Conservation (phyloP, 1,140 invertebrate species). For the Agrilus planipennis region DNA sequence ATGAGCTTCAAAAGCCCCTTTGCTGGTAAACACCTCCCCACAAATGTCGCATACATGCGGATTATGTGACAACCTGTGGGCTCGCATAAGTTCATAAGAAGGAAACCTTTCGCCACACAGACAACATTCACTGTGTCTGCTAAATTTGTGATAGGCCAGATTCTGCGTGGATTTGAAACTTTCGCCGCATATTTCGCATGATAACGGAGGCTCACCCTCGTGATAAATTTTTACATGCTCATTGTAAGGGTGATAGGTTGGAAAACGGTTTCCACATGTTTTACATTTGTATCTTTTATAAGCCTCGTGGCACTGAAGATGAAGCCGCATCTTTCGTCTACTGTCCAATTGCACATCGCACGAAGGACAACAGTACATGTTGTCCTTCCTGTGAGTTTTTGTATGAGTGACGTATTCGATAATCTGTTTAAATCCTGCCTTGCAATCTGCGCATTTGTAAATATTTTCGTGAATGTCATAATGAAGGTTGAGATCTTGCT, state of each 20-base stretch:
- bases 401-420: not conserved
- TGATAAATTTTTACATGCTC: conserved; percentile 44
- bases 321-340: not conserved
- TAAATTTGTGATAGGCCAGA: not conserved
- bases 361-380: conserved; percentile 5
- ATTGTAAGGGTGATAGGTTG: conserved; percentile 20
- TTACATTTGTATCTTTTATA: conserved; percentile 3
- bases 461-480: conserved; percentile 10
- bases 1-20: too few relatives aligned
- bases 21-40: not conserved
- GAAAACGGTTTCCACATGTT: conserved; percentile 12
- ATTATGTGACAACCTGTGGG: too few relatives aligned
- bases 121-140: not conserved
- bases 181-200: conserved; percentile 5
- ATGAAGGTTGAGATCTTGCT: conserved; percentile 11
- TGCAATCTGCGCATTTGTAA: not conserved
- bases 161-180: not conserved
- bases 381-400: not conserved
- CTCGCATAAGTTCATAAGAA: too few relatives aligned
- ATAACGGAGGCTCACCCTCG: conserved; percentile 1
- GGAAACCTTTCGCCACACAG: too few relatives aligned
- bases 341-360: not conserved
- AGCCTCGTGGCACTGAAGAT: not conserved
- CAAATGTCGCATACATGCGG: conserved; percentile 6
- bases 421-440: not conserved